Base-by-base conservation (phyloP, 2,888 invertebrate genomes). In the Amblyjoppa fuscipennis region DNA sequence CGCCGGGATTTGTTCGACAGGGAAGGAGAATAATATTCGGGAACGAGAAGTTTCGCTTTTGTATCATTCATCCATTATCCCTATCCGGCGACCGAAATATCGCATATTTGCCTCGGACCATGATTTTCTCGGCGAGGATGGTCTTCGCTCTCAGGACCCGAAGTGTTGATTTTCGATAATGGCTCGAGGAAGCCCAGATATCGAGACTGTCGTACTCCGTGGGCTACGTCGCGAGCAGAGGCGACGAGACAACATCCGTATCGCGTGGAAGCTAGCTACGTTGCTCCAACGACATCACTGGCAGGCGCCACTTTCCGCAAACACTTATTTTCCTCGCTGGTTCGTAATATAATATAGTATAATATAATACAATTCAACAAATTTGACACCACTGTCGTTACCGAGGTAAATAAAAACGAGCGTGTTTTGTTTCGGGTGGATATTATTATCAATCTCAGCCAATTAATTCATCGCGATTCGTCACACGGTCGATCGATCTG, bases 111-210 rank as follows among this genome's bases (percentile, higher is more conserved):
- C 25, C 25, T 31, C 13, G 28, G 51, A 61, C 28, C 28, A 3
- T 13, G 59, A 28, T 61, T 4, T 13, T 61, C 13, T 4, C 13
- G 31, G 16, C 59, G 28, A 16, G 7, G 25, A 13, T 11, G 5
- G 4, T 61, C 31, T 3, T 3, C 61, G 1, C 31, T 61, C 13
- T 34, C 31, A 25, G 61, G 28, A 70, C 28, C 3, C 7, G n/a
- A 3, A 64, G 34, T 20, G 59, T 70, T 34, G 45, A 51, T 70
- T 20, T 13, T 77, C 45, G 70, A 28, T 70, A 45, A 70, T 78
- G 49, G 78, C n/a, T 31, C n/a, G n/a, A 69, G 25, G 70, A 70
- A 59, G 61, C 9, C 31, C 4, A 7, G 78, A 78, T 61, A 59
- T 61, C 59, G 16, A 69, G 69, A 45, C 25, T 7, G 20, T 28